Evolutionary conservation across 2,113 vertebrate species (phyloP).

Genomic region (Phalacrocorax carbo): DNA sequence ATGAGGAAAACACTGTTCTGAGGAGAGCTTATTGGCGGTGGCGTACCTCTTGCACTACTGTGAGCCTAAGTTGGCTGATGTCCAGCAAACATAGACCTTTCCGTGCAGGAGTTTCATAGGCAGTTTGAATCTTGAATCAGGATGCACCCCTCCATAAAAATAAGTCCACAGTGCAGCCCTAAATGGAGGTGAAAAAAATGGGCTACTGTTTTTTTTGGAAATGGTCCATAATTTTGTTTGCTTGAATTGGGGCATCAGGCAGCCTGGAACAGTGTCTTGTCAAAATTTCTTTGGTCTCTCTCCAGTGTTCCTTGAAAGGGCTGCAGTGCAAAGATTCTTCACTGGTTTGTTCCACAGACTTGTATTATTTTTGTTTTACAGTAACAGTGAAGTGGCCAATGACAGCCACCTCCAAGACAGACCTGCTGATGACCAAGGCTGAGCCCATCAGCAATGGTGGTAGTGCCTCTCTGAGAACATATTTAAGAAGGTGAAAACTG

Average conservation of each 20-base stretch:
- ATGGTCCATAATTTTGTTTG: not conserved
- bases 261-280: not conserved
- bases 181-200: not conserved
- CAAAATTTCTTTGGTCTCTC: not conserved
- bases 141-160: not conserved
- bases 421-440: not conserved
- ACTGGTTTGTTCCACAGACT: not conserved
- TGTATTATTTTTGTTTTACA: not conserved
- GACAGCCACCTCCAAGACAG: not conserved
- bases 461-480: too few species aligned
- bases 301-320: not conserved
- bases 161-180: not conserved
- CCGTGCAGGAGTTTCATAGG: not conserved
- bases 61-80: not conserved
- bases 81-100: not conserved
- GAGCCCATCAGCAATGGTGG: fast-evolving
- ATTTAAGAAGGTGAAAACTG: not conserved
- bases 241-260: not conserved
- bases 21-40: not conserved
- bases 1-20: not conserved
- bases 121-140: not conserved
- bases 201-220: not conserved
- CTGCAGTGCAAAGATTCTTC: not conserved
- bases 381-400: not conserved
- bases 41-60: not conserved